Evolutionary conservation across 2,797 vertebrate genomes (phyloP), one percentile per base, ranked within the genome.

Genomic region (Cyprinodon diabolis): DNA sequence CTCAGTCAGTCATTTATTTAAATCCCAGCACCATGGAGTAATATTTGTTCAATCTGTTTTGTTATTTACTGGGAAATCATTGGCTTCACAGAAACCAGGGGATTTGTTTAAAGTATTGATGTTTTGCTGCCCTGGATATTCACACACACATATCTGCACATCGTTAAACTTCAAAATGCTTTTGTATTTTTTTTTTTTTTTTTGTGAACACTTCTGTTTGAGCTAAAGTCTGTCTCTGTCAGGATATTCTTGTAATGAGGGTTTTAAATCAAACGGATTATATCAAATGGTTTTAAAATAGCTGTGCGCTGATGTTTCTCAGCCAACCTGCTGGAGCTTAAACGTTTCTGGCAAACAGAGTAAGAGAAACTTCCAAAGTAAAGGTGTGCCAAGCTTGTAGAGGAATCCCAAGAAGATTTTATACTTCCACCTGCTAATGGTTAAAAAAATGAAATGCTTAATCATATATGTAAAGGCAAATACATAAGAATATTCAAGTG

Each of bases 261-360:
- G 12, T 45, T 65, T n/a, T 65, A 49, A n/a, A 51, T n/a, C 21
- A 51, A 48, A 40, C 15, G 45, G 13, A 58, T 49, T 37, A 62
- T 17, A 51, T 40, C 2, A 37, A 62, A 71, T 5, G 19, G 47
- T 40, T 62, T 37, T 51, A 51, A 60, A 71, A 71, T 62, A 58
- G 57, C 47, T 23, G 13, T 54, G 30, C 21, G n/a, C 70, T 23
- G 47, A 40, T 52, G 58, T 62, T 40, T 40, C 58, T 35, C 30
- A 43, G 58, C 48, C 35, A 65, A 17, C 30, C 63, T 48, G 54
- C 52, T 23, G 63, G 37, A 67, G 43, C 72, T 57, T 55, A 9
- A 67, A 57, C 7, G 25, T 17, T 67, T 67, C 43, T 67, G 63
- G 62, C 72, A 19, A 43, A 25, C 56, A 48, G 43, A 67, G n/a